These are phyloP conservation scores for Thoracochromis brauschi DNA, from an alignment of 2,113 vertebrate genomes.

Conservation along the genomic window DNA sequence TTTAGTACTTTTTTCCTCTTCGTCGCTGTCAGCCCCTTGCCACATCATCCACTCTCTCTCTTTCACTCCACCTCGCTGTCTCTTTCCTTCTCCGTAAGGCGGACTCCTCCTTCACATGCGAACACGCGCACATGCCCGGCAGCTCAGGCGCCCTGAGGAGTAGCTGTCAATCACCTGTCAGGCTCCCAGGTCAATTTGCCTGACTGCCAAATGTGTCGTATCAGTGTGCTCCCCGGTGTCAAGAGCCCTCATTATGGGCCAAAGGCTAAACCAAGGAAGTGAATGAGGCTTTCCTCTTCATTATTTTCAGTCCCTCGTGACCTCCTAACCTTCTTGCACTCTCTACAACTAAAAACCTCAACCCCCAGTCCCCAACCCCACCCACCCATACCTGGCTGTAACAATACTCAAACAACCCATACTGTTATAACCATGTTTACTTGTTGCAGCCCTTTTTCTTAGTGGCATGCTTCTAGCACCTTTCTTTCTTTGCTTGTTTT, in stretches of 20 bases:
- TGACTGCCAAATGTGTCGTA: constrained; percentile 63
- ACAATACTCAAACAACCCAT: constrained; percentile 13
- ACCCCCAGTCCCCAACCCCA: neutral
- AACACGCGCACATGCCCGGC: neutral
- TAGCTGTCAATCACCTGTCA: constrained; percentile 67
- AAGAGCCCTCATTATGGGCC: constrained; percentile 69
- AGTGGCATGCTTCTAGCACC: neutral
- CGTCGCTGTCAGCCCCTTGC: neutral
- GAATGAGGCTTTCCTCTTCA: constrained; percentile 58
- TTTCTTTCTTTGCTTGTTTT: neutral
- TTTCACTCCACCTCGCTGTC: neutral
- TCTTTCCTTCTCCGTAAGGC: neutral
- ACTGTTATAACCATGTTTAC: neutral
- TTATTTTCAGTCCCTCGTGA: constrained; percentile 58
- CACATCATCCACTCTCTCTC: neutral
- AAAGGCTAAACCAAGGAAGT: constrained; percentile 74
- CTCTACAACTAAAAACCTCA: neutral
- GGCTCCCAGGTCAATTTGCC: constrained; percentile 66
- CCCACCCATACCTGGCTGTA: neutral
- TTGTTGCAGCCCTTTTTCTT: neutral
- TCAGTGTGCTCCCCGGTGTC: constrained; percentile 54
- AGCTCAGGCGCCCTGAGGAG: constrained; percentile 39
- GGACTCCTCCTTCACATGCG: neutral
- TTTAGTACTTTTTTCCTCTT: neutral
- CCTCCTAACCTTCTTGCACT: constrained; percentile 27